Percentiles rank a stretch among this genome's conserved stretches.
Conservation (phyloP, 2,888 invertebrate species). For the Troilus luridus region DNA sequence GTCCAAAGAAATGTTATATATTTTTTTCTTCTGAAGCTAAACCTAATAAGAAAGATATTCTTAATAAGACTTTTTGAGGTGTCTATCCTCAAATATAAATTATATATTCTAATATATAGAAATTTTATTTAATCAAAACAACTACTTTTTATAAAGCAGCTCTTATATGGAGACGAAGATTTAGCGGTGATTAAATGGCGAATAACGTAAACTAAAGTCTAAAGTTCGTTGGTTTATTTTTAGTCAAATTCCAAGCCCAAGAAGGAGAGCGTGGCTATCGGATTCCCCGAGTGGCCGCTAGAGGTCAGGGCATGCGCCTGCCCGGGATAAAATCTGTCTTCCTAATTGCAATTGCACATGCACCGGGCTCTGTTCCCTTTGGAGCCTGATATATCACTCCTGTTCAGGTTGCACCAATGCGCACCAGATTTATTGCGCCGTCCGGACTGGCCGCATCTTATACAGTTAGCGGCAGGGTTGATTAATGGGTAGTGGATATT, state of each 20-base stretch:
- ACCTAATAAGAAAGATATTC: too few species aligned
- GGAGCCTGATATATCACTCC: conserved; percentile 31
- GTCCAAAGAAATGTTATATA: too few species aligned
- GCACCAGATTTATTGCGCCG: conserved; percentile 32
- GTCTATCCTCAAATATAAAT: too few species aligned
- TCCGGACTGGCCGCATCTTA: background rate
- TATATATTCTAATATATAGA: too few species aligned
- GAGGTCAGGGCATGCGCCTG: conserved; percentile 44
- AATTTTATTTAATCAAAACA: too few species aligned
- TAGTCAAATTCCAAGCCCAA: background rate
- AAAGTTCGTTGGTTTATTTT: background rate
- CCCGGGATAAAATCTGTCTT: conserved; percentile 41
- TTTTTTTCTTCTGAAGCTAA: too few species aligned
- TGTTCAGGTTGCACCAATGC: conserved; percentile 33
- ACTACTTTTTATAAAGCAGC: too few species aligned
- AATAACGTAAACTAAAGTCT: background rate
- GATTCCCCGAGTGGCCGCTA: conserved; percentile 2
- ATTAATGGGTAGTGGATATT: background rate
- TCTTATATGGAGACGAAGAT: too few species aligned
- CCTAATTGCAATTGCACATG: conserved; percentile 49
- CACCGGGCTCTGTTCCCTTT: conserved; percentile 12
- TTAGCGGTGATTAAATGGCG: background rate
- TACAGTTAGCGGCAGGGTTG: background rate
- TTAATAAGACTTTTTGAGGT: too few species aligned
- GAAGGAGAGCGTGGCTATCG: conserved; percentile 12